Evolutionary conservation across 2,888 invertebrate species (phyloP).

Genomic region (Calameuta filiformis): DNA sequence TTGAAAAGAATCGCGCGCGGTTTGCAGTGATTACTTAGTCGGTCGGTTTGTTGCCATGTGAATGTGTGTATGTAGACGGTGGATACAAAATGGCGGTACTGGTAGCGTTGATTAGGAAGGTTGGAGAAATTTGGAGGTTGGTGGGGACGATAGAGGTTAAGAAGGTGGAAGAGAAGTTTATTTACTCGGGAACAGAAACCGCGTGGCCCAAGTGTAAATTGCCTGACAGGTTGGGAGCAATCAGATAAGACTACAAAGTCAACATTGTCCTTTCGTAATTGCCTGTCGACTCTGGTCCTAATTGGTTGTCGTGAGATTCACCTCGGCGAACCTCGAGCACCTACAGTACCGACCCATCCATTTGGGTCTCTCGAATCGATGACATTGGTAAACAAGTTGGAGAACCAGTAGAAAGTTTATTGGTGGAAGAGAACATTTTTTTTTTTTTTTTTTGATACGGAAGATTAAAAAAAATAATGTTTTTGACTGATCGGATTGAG

Average conservation of each 20-base stretch:
- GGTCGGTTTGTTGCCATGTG: neutral
- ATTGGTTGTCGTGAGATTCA: conserved; percentile 32
- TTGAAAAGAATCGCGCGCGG: neutral
- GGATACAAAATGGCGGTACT: neutral
- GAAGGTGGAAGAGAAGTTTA: conserved; percentile 6
- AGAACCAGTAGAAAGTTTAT: neutral
- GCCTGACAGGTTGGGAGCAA: conserved; percentile 25
- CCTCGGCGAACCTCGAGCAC: neutral
- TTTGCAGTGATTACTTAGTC: neutral
- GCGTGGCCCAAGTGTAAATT: conserved; percentile 25
- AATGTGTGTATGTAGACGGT: neutral
- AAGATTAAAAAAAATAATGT: neutral
- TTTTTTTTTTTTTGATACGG: too few species aligned
- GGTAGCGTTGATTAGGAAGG: neutral
- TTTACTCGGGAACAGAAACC: neutral
- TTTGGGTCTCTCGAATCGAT: conserved; percentile 27
- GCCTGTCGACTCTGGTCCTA: conserved; percentile 31
- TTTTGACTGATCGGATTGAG: neutral
- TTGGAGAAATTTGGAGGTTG: neutral
- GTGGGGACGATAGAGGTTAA: neutral
- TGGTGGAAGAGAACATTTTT: neutral
- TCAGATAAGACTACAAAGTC: conserved; percentile 45
- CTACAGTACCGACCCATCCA: conserved; percentile 9
- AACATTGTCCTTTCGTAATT: conserved; percentile 41
- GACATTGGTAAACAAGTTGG: conserved; percentile 25